Evolutionary conservation across 2,888 invertebrate genomes (phyloP).

Genomic region (Linnaemya vulpina): DNA sequence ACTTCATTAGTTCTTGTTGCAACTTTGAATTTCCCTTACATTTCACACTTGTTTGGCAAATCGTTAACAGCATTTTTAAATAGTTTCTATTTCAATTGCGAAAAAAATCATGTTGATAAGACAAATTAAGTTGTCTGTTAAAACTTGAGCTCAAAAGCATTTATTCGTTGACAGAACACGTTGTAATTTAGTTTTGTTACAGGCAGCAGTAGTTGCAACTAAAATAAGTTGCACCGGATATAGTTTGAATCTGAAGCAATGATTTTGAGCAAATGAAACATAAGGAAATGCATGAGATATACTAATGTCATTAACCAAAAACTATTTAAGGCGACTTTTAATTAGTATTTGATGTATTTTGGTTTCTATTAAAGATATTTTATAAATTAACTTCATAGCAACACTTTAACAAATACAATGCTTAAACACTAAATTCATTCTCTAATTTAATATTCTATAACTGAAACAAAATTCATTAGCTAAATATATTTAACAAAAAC

Average conservation of each 20-base stretch:
- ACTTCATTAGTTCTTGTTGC: not conserved
- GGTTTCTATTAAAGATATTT: not conserved
- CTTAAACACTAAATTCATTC: not conserved
- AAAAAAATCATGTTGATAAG: constrained; percentile 13
- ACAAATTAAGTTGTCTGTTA: constrained; percentile 6
- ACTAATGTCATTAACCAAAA: no score
- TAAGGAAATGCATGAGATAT: constrained; percentile 21
- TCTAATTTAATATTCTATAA: not conserved
- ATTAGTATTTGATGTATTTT: not conserved
- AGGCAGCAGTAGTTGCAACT: not conserved
- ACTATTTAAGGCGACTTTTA: not conserved
- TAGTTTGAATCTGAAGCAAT: constrained; percentile 8
- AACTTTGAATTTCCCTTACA: not conserved
- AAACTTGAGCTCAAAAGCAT: not conserved
- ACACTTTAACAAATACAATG: no score
- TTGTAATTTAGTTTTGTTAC: not conserved
- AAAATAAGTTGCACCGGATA: constrained; percentile 18
- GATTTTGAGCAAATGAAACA: not conserved
- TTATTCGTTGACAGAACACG: constrained; percentile 34
- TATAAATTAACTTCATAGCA: not conserved
- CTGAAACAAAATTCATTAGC: not conserved
- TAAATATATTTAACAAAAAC: not conserved
- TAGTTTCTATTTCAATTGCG: constrained; percentile 12
- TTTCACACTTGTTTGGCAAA: not conserved
- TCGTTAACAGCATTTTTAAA: not conserved